Conservation (phyloP, 2,888 invertebrate genomes). For the Brenthis daphne region DNA sequence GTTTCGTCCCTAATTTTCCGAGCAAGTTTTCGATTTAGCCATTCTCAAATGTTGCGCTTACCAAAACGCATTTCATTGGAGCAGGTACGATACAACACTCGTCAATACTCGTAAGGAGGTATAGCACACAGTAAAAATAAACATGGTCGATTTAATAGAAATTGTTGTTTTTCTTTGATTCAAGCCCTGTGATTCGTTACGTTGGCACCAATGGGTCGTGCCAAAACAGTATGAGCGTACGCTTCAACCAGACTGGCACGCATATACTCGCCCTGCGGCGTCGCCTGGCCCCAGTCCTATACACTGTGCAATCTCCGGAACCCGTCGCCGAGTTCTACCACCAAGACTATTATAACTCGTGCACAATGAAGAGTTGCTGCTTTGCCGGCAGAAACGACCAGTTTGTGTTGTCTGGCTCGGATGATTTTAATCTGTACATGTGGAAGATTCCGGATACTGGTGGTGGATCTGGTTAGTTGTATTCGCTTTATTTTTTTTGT, state of each 20-base stretch:
- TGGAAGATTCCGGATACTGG: conserved; percentile 91
- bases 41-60: too few relatives aligned
- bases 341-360: conserved; percentile 95
- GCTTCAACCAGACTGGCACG: conserved; percentile 91
- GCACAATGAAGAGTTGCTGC: conserved; percentile 98
- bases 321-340: conserved; percentile 94
- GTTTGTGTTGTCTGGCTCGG: conserved; percentile 95
- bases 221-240: conserved; percentile 94
- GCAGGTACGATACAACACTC: too few relatives aligned
- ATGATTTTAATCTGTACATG: conserved; percentile 97
- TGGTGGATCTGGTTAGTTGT: conserved; percentile 59
- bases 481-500: neutral
- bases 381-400: conserved; percentile 96
- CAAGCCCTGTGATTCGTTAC: conserved; percentile 87
- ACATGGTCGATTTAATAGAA: neutral
- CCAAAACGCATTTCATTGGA: too few relatives aligned
- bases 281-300: conserved; percentile 93
- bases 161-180: conserved; percentile 13
- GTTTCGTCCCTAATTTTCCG: too few relatives aligned
- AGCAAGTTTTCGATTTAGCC: too few relatives aligned
- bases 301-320: conserved; percentile 85
- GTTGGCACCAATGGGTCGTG: conserved; percentile 82
- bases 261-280: conserved; percentile 91
- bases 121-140: too few relatives aligned
- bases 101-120: too few relatives aligned